Evolutionary conservation across 2,113 vertebrate species (phyloP).

Genomic region (Pseudolaguvia tuberculata): DNA sequence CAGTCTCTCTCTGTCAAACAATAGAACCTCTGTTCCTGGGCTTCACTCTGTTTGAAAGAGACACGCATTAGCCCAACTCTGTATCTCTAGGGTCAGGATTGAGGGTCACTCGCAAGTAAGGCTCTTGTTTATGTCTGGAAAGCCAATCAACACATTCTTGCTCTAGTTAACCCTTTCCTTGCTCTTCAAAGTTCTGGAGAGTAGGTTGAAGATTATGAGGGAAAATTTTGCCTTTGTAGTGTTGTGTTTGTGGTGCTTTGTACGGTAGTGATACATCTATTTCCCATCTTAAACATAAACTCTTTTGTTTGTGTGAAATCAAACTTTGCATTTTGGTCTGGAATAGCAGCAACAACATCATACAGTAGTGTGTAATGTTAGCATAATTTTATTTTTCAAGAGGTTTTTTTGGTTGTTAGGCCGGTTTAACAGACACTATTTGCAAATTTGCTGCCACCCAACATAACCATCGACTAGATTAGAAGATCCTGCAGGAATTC

Average conservation of each 20-base stretch:
- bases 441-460: no score
- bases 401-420: no score
- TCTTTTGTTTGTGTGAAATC: not conserved
- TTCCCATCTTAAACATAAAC: not conserved
- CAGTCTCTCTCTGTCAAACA: slow-evolving; percentile 62
- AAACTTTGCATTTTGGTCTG: not conserved
- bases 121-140: slow-evolving; percentile 74
- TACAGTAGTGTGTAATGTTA: not conserved
- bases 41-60: slow-evolving; percentile 67
- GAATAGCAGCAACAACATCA: not conserved
- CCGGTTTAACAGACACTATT: no score
- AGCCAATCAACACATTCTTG: slow-evolving; percentile 69
- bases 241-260: not conserved
- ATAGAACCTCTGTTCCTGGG: slow-evolving; percentile 69
- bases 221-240: not conserved
- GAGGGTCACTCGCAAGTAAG: slow-evolving; percentile 67
- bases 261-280: not conserved
- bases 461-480: no score
- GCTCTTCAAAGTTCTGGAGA: slow-evolving; percentile 6
- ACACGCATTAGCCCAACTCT: slow-evolving; percentile 72
- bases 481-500: no score
- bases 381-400: no score
- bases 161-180: slow-evolving; percentile 61
- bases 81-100: slow-evolving; percentile 71
- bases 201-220: not conserved